phyloP scores from a whole-genome alignment of 2,888 invertebrate species.

The Epiblema foenella region DNA sequence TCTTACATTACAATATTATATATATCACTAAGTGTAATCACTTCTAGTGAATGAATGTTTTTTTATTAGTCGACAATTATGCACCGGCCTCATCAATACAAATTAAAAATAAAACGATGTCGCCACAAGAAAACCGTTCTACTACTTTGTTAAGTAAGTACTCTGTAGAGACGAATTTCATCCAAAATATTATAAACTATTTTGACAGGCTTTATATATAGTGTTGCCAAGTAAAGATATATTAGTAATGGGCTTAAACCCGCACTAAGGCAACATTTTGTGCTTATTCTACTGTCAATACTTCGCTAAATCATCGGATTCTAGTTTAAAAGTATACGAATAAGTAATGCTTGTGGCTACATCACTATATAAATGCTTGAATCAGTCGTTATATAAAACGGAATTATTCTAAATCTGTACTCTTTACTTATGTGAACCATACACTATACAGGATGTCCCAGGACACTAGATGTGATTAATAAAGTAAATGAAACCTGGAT shows the following conservation, averaged over 20 bases:
- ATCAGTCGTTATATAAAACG: constrained; percentile 42
- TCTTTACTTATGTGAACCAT: background rate
- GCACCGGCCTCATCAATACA: constrained; percentile 18
- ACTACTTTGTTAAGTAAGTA: no score
- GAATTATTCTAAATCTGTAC: constrained; percentile 13
- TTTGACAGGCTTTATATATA: background rate
- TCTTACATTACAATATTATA: constrained; percentile 63
- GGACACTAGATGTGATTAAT: background rate
- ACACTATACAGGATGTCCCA: background rate
- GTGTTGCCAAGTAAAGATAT: background rate
- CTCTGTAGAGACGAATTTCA: background rate
- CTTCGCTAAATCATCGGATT: background rate
- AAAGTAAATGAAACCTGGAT: background rate
- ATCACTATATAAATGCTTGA: constrained; percentile 36
- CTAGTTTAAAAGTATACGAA: background rate
- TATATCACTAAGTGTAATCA: constrained; percentile 74
- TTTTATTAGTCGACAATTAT: constrained; percentile 31
- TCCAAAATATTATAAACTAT: background rate
- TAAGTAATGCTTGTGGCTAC: constrained; percentile 5
- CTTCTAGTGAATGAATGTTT: constrained; percentile 53
- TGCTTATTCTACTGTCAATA: background rate
- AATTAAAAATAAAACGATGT: background rate
- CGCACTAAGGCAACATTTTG: background rate
- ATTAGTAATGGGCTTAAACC: background rate
- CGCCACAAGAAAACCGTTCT: background rate